Evolutionary conservation across 2,888 invertebrate species (phyloP), one percentile per base, ranked within the genome.

Genomic region (Andrena marginata): DNA sequence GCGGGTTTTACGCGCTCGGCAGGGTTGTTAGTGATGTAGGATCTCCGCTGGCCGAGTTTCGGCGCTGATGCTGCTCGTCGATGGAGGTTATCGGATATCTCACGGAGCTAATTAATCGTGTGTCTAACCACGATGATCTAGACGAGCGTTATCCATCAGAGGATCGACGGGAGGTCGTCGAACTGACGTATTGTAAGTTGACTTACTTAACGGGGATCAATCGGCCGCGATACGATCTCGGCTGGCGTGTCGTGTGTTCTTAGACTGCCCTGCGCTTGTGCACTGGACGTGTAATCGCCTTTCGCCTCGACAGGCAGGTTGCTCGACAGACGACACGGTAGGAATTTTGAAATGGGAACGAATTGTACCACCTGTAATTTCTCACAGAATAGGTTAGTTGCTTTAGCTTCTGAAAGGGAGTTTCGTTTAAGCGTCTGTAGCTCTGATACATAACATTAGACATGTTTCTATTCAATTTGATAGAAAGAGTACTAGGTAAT

Each of bases 21-120:
- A 48, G 49, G 56, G 69, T n/a, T 29, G 75, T 60, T 76, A 26
- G 23, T 70, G 56, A 13, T 56, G 13, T 64, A 81, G 71, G 71
- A 81, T 78, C 77, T 56, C 62, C 16, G 42, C 16, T 60, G 60
- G 56, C 65, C 65, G 63, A 16, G 64, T 64, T 62, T 73, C 64
- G 73, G 63, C 35, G 56, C 75, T 51, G 81, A 70, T 71, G 76
- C 75, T 6, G 62, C 69, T 20, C 77, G 71, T 77, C 88, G 81
- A 84, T 67, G 86, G 70, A 26, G 70, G 71, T 77, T 88, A 85
- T 89, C 89, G 82, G 49, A 51, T 67, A 82, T 85, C 88, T 80
- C 78, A n/a, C 65, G 65, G 62, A 77, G 85, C 85, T 88, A 88
- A 88, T 88, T 88, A 87, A 88, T 89, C 87, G 80, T 87, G 77